These are phyloP conservation scores for Sycophila sp. DNA, from an alignment of 1,140 invertebrate genomes.

Conservation along the genomic window DNA sequence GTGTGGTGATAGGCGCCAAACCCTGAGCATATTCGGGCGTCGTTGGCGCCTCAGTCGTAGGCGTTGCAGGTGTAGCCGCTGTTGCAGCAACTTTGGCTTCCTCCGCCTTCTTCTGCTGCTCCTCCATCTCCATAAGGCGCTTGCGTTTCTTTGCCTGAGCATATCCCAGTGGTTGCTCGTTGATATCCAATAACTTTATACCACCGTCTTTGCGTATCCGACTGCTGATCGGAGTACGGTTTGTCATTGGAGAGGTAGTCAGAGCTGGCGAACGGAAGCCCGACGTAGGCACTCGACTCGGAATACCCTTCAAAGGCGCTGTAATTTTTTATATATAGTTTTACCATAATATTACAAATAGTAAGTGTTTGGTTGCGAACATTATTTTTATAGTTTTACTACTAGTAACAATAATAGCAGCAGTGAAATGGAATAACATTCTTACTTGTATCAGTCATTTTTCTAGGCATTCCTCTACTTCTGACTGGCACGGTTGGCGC, in stretches of 20 bases:
- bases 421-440: too few relatives aligned
- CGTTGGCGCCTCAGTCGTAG: slow-evolving; percentile 66
- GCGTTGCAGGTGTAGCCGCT: slow-evolving; percentile 58
- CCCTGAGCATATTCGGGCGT: slow-evolving; percentile 83
- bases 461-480: slow-evolving; percentile 92
- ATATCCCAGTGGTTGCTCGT: slow-evolving; percentile 86
- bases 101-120: slow-evolving; percentile 76
- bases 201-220: slow-evolving; percentile 85
- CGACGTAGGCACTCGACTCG: slow-evolving; percentile 78
- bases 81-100: slow-evolving; percentile 69
- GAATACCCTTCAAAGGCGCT: slow-evolving; percentile 92
- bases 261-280: slow-evolving; percentile 73
- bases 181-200: slow-evolving; percentile 92
- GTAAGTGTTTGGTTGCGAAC: not conserved
- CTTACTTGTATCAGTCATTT: slow-evolving; percentile 94
- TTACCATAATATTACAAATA: not conserved
- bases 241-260: slow-evolving; percentile 66
- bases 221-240: slow-evolving; percentile 64
- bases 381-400: not conserved
- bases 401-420: not conserved
- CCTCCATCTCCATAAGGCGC: slow-evolving; percentile 79
- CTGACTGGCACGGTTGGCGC: slow-evolving; percentile 90
- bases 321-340: slow-evolving; percentile 46
- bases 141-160: slow-evolving; percentile 71
- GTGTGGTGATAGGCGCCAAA: slow-evolving; percentile 67